A percentile compares a stretch with the other conserved stretches of the same genome.
These are phyloP conservation scores for Sapajus apella DNA, from an alignment of 2,113 vertebrate species.

Conservation along the genomic window DNA sequence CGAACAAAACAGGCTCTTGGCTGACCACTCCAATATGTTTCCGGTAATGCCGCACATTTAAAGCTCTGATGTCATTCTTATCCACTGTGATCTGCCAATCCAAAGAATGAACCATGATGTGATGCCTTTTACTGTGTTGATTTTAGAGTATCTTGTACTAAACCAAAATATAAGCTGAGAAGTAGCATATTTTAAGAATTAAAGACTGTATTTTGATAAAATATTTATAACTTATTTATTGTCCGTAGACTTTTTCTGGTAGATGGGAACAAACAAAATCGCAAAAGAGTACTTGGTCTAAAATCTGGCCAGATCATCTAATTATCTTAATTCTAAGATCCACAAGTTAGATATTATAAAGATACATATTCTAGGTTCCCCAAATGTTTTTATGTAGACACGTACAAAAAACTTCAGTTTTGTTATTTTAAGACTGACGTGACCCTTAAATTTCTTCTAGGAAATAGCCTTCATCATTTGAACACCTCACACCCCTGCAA, in stretches of 20 bases:
- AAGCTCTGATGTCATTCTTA: slow-evolving; percentile 67
- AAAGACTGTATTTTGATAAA: not conserved
- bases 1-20: slow-evolving; percentile 80
- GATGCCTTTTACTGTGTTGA: not conserved
- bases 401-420: not conserved
- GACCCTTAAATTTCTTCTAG: not conserved
- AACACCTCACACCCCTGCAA: not conserved
- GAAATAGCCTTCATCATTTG: not conserved
- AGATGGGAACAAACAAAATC: not conserved
- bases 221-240: not conserved
- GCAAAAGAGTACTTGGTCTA: not conserved
- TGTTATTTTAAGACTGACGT: slow-evolving; percentile 13
- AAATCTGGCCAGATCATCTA: not conserved
- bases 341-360: not conserved
- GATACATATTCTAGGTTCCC: not conserved
- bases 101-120: not conserved
- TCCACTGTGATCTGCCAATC: slow-evolving; percentile 73
- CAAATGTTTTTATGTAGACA: not conserved
- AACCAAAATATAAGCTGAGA: not conserved
- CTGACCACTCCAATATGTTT: slow-evolving; percentile 78
- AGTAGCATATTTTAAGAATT: not conserved
- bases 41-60: slow-evolving; percentile 76
- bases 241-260: not conserved
- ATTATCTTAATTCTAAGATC: not conserved
- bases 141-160: not conserved